Evolutionary conservation across 2,113 vertebrate genomes (phyloP).

Genomic region (Motacilla alba): DNA sequence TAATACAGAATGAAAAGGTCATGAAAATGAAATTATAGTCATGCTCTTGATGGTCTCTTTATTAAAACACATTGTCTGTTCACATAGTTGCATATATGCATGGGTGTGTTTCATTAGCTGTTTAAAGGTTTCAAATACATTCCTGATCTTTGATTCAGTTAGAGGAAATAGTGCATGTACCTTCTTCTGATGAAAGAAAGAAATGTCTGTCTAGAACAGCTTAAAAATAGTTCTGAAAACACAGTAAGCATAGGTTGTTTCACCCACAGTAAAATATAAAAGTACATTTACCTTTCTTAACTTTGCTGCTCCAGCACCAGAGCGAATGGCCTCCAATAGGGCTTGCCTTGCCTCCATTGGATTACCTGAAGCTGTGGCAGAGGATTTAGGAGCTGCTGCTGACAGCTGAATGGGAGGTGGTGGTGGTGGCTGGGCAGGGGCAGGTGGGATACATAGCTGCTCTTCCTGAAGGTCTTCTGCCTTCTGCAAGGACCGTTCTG

Average conservation of each 20-base stretch:
- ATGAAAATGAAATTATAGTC: neutral
- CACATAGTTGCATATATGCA: neutral
- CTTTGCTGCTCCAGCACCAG: slow-evolving; percentile 85
- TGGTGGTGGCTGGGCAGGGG: neutral
- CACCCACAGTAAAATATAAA: neutral
- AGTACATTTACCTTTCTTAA: slow-evolving; percentile 83
- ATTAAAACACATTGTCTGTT: neutral
- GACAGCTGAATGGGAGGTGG: slow-evolving; percentile 16
- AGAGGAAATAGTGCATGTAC: neutral
- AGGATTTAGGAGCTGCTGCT: neutral
- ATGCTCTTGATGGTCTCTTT: neutral
- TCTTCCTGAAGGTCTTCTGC: neutral
- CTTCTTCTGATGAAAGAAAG: neutral
- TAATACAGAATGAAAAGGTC: neutral
- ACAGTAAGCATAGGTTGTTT: neutral
- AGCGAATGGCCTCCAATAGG: slow-evolving; percentile 90
- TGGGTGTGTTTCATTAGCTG: neutral
- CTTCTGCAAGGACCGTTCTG: neutral
- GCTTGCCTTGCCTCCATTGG: slow-evolving; percentile 77
- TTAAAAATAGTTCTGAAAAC: neutral
- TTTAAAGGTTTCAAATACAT: neutral
- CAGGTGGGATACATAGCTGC: neutral
- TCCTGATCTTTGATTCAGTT: neutral
- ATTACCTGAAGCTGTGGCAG: slow-evolving; percentile 22
- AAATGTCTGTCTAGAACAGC: neutral